Percentiles rank a stretch among this genome's conserved stretches.
These are phyloP conservation scores for Anastatus disparis DNA, from an alignment of 1,140 invertebrate genomes.

Conservation along the genomic window DNA sequence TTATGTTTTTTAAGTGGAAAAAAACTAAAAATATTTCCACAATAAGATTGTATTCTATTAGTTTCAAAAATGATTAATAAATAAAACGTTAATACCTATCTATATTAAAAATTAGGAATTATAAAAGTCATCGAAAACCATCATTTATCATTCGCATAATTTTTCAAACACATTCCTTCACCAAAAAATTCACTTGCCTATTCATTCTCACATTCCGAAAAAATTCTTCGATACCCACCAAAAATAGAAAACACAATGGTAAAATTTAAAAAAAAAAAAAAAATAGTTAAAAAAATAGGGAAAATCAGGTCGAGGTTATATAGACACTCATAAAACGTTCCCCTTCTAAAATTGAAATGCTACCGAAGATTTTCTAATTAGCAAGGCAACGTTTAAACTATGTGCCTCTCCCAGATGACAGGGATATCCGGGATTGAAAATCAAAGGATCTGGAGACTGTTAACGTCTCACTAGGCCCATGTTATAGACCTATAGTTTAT, in stretches of 20 bases:
- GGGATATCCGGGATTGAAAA: slow-evolving; percentile 58
- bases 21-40: too few relatives aligned
- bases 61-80: background rate
- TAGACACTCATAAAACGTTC: slow-evolving; percentile 43
- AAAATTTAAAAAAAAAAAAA: background rate
- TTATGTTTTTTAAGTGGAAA: too few relatives aligned
- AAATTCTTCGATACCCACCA: background rate
- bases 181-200: too few relatives aligned
- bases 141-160: background rate
- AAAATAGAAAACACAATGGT: background rate
- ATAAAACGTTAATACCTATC: background rate
- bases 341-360: slow-evolving; percentile 21
- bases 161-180: too few relatives aligned
- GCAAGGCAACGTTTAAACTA: slow-evolving; percentile 44
- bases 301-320: slow-evolving; percentile 34
- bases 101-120: too few relatives aligned
- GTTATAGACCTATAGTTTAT: too few relatives aligned
- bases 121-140: background rate
- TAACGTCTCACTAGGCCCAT: slow-evolving; percentile 52
- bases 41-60: too few relatives aligned
- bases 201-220: too few relatives aligned
- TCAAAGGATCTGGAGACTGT: slow-evolving; percentile 59
- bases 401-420: slow-evolving; percentile 53
- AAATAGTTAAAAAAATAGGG: slow-evolving; percentile 17
- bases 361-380: slow-evolving; percentile 57